Evolutionary conservation across 1,140 invertebrate species (phyloP).

Genomic region (Araneus ventricosus): DNA sequence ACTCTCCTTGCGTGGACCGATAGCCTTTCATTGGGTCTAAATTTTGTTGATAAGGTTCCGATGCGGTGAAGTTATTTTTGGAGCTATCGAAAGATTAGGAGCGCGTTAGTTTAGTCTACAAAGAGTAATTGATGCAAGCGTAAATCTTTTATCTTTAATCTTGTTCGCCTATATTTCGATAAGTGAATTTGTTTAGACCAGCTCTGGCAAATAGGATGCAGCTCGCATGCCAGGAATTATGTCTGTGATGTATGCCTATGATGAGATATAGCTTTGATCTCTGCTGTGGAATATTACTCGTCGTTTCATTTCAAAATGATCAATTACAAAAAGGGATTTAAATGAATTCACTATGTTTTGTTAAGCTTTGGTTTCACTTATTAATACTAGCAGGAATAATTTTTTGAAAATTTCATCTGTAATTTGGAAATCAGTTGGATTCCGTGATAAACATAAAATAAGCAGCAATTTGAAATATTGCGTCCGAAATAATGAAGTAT

Average conservation of each 20-base stretch:
- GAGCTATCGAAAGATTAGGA: constrained; percentile 1
- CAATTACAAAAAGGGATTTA: too few species aligned
- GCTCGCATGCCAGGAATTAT: background rate
- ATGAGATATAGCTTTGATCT: background rate
- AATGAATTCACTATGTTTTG: too few species aligned
- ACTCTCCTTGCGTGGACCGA: background rate
- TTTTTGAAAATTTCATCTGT: too few species aligned
- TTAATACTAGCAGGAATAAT: too few species aligned
- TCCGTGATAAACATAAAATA: too few species aligned
- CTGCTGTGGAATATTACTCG: background rate
- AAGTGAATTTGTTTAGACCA: constrained; percentile 10
- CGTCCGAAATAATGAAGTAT: too few species aligned
- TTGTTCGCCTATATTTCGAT: background rate
- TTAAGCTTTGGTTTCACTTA: too few species aligned
- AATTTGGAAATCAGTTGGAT: too few species aligned
- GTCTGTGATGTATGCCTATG: background rate
- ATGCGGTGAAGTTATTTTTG: background rate
- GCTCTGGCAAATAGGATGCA: background rate
- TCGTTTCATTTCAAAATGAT: too few species aligned
- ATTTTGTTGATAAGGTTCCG: constrained; percentile 13
- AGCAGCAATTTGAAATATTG: too few species aligned
- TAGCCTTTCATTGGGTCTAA: background rate
- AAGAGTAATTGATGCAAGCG: background rate
- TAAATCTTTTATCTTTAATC: constrained; percentile 22
- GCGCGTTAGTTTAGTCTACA: constrained; percentile 19